Evolutionary conservation across 2,888 invertebrate genomes (phyloP).

Genomic region (Agrypnus murinus): DNA sequence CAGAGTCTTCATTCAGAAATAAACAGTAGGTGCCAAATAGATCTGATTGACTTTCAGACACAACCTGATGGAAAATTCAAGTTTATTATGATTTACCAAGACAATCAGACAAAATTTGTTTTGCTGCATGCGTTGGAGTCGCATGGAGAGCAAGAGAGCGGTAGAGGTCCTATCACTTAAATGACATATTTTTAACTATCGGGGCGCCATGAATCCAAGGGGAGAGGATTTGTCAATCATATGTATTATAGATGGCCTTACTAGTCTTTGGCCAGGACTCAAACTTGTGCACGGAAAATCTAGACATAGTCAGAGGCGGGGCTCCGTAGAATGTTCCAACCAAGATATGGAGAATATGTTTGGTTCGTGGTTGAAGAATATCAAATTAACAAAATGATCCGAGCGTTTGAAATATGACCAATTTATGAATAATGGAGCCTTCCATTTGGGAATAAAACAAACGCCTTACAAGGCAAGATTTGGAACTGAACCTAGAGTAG

Average conservation of each 20-base stretch:
- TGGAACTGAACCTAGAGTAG: no score
- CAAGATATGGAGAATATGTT: neutral
- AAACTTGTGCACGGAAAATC: conserved; percentile 7
- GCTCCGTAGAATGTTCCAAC: conserved; percentile 2
- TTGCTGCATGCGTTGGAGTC: conserved; percentile 40
- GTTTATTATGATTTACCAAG: conserved; percentile 47
- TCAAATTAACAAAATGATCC: neutral
- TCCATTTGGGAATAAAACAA: conserved; percentile 19
- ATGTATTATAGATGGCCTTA: neutral
- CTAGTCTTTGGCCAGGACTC: neutral
- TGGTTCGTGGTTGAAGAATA: neutral
- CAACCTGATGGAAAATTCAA: conserved; percentile 39
- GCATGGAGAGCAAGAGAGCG: conserved; percentile 37
- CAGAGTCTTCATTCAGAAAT: neutral
- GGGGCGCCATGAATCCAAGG: conserved; percentile 54
- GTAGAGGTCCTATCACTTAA: conserved; percentile 43
- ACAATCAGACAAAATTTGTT: conserved; percentile 49
- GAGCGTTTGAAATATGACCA: neutral
- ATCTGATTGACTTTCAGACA: conserved; percentile 36
- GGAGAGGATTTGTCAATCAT: conserved; percentile 46
- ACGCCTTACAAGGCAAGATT: conserved; percentile 13
- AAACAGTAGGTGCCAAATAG: conserved; percentile 25
- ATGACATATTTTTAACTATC: conserved; percentile 52
- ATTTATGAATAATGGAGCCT: conserved; percentile 9
- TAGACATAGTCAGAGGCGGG: neutral